These are phyloP conservation scores for Cataglyphis altisquamis DNA, from an alignment of 2,888 invertebrate genomes.

Conservation along the genomic window DNA sequence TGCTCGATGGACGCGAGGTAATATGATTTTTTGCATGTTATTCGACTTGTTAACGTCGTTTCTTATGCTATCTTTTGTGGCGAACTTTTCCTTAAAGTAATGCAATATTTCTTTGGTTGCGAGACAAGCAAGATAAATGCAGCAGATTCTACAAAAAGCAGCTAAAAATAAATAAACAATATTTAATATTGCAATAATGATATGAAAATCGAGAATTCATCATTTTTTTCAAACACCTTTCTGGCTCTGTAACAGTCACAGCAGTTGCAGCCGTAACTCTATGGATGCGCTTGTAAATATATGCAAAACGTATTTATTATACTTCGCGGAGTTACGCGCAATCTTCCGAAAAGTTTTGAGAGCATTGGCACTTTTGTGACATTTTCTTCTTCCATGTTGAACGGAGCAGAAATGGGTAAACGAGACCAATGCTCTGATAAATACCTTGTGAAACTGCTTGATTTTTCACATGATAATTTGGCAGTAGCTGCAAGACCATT, in stretches of 20 bases:
- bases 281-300: conserved; percentile 49
- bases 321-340: conserved; percentile 36
- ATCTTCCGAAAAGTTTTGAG: conserved; percentile 13
- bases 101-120: background rate
- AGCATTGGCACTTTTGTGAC: conserved; percentile 14
- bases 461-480: background rate
- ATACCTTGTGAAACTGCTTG: conserved; percentile 20
- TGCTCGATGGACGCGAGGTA: background rate
- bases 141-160: background rate
- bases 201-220: conserved; percentile 22
- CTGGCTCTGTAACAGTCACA: background rate
- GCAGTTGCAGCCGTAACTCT: conserved; percentile 11
- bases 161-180: background rate
- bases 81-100: background rate
- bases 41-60: conserved; percentile 17
- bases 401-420: conserved; percentile 43
- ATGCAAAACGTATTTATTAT: conserved; percentile 52
- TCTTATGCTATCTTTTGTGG: background rate
- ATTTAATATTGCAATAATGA: background rate
- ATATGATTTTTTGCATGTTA: conserved; percentile 29
- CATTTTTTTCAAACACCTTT: conserved; percentile 11
- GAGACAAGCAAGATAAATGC: background rate
- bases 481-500: background rate
- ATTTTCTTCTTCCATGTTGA: conserved; percentile 21
- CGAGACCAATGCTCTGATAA: conserved; percentile 22